Evolutionary conservation across 2,797 vertebrate species (phyloP).

Genomic region (Pelobates cultripes): DNA sequence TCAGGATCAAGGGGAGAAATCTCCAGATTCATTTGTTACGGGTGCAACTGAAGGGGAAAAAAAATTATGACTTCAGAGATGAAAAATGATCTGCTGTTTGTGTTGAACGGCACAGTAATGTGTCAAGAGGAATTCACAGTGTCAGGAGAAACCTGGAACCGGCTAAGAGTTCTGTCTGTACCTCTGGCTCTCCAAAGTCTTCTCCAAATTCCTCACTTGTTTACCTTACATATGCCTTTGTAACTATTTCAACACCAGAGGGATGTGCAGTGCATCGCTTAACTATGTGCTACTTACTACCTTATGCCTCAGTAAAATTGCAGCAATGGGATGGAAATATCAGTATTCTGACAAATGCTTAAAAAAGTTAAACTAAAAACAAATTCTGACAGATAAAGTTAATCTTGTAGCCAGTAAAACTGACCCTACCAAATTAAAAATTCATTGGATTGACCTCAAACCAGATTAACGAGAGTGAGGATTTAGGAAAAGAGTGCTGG

Average conservation of each 20-base stretch:
- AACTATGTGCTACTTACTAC: too few relatives aligned
- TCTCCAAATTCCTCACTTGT: conserved; percentile 30
- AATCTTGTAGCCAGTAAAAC: too few relatives aligned
- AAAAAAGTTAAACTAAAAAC: too few relatives aligned
- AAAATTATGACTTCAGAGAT: background rate
- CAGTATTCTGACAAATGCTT: too few relatives aligned
- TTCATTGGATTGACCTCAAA: too few relatives aligned
- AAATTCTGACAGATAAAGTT: too few relatives aligned
- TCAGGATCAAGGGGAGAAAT: background rate
- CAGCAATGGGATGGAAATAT: too few relatives aligned
- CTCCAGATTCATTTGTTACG: conserved; percentile 9
- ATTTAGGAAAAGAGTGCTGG: too few relatives aligned
- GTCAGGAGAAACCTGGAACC: conserved; percentile 40
- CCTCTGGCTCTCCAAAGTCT: conserved; percentile 8
- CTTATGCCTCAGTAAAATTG: too few relatives aligned
- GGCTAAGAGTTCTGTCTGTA: conserved; percentile 28
- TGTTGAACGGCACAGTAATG: conserved; percentile 13
- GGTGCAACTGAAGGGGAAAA: background rate
- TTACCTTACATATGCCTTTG: conserved; percentile 10
- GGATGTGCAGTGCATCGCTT: background rate
- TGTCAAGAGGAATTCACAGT: conserved; percentile 19
- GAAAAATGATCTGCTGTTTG: conserved; percentile 20
- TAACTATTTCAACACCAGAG: conserved; percentile 5
- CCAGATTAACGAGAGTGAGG: too few relatives aligned
- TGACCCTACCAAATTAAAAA: too few relatives aligned